These are phyloP conservation scores for Phania funesta DNA, from an alignment of 2,888 invertebrate species.

Conservation along the genomic window DNA sequence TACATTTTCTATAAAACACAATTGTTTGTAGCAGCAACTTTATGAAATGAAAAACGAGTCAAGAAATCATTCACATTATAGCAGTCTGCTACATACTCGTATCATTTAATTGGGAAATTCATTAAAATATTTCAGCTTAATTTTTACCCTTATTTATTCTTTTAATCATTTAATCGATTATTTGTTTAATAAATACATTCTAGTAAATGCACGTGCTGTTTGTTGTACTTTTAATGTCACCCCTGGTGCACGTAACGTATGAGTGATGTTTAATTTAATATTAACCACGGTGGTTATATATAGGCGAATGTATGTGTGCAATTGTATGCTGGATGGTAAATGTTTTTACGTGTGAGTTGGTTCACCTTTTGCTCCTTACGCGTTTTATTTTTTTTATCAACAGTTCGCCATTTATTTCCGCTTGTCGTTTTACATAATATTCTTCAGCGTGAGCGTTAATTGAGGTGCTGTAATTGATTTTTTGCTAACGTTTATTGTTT, in stretches of 20 bases:
- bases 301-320: neutral
- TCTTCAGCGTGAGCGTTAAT: conserved; percentile 12
- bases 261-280: conserved; percentile 41
- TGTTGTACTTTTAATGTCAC: conserved; percentile 14
- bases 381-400: conserved; percentile 27
- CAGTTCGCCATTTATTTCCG: neutral
- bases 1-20: no score
- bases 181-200: neutral
- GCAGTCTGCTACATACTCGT: neutral
- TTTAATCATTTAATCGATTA: neutral
- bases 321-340: no score
- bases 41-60: no score
- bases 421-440: neutral
- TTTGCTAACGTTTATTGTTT: conserved; percentile 10
- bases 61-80: neutral
- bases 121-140: neutral
- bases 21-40: no score
- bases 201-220: neutral
- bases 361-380: neutral
- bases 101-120: neutral
- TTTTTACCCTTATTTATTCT: neutral
- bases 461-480: conserved; percentile 44
- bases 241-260: conserved; percentile 17
- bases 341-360: neutral
- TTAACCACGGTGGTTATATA: neutral